Base-by-base conservation (phyloP, 2,797 vertebrate genomes). In the Leuciscus waleckii region DNA sequence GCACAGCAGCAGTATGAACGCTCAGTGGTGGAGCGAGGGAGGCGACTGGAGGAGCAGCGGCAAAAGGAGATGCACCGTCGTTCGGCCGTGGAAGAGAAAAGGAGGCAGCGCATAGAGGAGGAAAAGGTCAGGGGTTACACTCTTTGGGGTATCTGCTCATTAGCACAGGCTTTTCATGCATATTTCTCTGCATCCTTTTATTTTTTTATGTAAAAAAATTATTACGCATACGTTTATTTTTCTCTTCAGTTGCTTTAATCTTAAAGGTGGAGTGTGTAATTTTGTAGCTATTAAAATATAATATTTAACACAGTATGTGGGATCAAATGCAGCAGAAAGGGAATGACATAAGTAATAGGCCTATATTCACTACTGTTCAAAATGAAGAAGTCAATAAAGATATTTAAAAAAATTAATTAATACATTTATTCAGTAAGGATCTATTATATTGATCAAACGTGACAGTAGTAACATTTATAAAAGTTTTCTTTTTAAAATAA, bases 1-100 rank as follows among this genome's bases (percentile, higher is more conserved):
- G 90, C 91, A 1, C 96, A 95, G 90, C 92, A 96, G 68, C 96
- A 96, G 19, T 96, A 97, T 87, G 96, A 97, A 75, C 97, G 96
- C 56, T 92, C 95, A 2, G 86, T 95, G 54, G 96, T 97, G 90
- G 97, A 98, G 91, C 94, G 96, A 84, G 96, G 95, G 39, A 95
- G 93, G 81, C 97, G 95, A 75, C 90, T 98, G 86, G 96, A 94
- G 88, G 96, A 97, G 89, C 97, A 97, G 88, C 95, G 94, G 86
- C 94, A 93, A 90, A 97, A 95, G 87, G 97, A 97, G 88, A 93
- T 96, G 5, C 94, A 93, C 23, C 94, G 97, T 32, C 94, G 96
- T 84, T 91, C 93, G 0, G 96, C 97, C 0, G 97, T 93, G 0
- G 97, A 96, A 92, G 95, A 96, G 76, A 99, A 96, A 90, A 95